phyloP scores from a whole-genome alignment of 2,797 vertebrate genomes.

The Peromyscus melanophrys region DNA sequence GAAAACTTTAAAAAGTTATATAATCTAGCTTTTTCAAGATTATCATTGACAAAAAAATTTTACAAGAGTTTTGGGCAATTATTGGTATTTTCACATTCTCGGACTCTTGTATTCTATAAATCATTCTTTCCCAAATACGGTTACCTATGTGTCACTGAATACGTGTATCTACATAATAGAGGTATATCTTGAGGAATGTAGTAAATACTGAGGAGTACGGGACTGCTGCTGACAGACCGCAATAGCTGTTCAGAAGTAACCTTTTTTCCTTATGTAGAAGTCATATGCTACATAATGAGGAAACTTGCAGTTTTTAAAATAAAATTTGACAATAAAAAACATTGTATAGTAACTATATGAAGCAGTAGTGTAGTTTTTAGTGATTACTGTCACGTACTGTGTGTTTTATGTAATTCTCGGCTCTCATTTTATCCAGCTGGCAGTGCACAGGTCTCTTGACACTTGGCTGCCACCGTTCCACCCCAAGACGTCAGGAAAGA shows the following conservation, averaged over 20 bases:
- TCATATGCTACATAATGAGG: neutral
- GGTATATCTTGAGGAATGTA: neutral
- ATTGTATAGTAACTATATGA: neutral
- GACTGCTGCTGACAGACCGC: neutral
- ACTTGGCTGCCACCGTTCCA: neutral
- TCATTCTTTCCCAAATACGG: constrained; percentile 12
- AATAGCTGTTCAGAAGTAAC: neutral
- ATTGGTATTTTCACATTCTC: constrained; percentile 20
- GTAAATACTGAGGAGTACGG: neutral
- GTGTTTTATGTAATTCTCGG: neutral
- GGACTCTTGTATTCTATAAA: neutral
- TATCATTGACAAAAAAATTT: neutral
- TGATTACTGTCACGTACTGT: neutral
- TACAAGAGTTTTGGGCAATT: neutral
- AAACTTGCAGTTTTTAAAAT: neutral
- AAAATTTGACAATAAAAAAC: neutral
- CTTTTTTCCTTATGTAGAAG: neutral
- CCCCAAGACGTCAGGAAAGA: neutral
- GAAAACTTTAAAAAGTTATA: neutral
- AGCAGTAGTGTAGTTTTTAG: neutral
- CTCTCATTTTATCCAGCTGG: neutral
- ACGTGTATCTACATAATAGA: too few relatives aligned
- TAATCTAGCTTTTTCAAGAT: constrained; percentile 42
- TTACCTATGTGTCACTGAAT: neutral
- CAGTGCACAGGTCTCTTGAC: neutral